Evolutionary conservation across 2,797 vertebrate genomes (phyloP).

Genomic region (Sus cebifrons): DNA sequence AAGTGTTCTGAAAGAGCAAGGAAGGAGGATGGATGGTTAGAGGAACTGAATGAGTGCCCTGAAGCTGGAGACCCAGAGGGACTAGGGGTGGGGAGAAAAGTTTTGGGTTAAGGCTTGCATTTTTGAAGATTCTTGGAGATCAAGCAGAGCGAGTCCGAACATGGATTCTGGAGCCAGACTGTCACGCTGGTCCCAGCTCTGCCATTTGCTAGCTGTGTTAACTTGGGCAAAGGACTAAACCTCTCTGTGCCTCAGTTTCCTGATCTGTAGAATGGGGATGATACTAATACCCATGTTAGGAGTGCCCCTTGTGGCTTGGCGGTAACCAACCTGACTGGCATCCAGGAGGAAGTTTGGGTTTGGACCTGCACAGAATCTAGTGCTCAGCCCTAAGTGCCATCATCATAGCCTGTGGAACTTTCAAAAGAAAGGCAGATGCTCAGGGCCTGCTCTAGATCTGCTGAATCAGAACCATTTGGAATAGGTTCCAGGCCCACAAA

Average conservation of each 20-base stretch:
- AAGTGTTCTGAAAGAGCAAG: not conserved
- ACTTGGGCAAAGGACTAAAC: not conserved
- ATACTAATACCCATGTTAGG: too few relatives aligned
- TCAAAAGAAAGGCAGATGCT: not conserved
- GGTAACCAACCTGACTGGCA: too few relatives aligned
- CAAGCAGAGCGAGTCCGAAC: not conserved
- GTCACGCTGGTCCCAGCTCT: not conserved
- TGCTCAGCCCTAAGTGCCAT: not conserved
- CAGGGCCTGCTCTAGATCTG: not conserved
- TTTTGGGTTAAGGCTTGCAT: not conserved
- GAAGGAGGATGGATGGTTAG: not conserved
- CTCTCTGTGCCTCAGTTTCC: not conserved
- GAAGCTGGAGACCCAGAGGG: not conserved
- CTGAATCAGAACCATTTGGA: not conserved
- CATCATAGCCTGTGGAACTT: not conserved
- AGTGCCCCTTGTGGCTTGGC: too few relatives aligned
- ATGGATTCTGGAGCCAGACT: not conserved
- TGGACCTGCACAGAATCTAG: too few relatives aligned
- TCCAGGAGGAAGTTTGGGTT: too few relatives aligned
- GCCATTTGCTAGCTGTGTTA: not conserved
- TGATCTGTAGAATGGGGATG: not conserved
- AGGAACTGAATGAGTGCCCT: not conserved
- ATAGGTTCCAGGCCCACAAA: not conserved
- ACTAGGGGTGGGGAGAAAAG: not conserved
- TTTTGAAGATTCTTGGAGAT: slow-evolving; percentile 34